These are phyloP conservation scores for Archegozetes longisetosus DNA, from an alignment of 1,140 invertebrate species.

Conservation along the genomic window DNA sequence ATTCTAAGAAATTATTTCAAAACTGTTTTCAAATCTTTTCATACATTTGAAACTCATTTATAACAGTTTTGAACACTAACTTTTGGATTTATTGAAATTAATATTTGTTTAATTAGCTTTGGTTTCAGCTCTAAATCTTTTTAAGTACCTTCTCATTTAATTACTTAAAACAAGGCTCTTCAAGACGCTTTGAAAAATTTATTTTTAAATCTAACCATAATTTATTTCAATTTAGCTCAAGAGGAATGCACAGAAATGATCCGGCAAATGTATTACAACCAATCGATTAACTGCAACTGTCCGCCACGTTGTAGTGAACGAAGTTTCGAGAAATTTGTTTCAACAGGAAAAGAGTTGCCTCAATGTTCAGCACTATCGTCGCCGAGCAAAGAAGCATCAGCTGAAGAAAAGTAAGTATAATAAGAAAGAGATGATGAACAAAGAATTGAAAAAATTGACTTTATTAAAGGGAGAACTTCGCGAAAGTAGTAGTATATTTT, in stretches of 20 bases:
- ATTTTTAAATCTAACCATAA: neutral
- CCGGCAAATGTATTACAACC: slow-evolving; percentile 13
- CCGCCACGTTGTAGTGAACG: slow-evolving; percentile 15
- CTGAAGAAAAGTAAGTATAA: neutral
- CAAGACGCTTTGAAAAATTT: too few relatives aligned
- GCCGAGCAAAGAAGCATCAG: neutral
- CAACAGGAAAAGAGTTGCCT: slow-evolving; percentile 14
- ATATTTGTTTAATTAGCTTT: too few relatives aligned
- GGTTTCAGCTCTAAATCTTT: too few relatives aligned
- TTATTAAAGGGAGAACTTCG: slow-evolving; percentile 9
- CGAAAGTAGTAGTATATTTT: slow-evolving; percentile 16
- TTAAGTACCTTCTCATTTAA: too few relatives aligned
- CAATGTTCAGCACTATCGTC: slow-evolving; percentile 18
- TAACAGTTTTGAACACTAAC: too few relatives aligned
- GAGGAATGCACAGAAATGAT: slow-evolving; percentile 2
- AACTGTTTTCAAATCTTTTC: too few relatives aligned
- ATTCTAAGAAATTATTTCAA: too few relatives aligned
- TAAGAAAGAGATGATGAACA: too few relatives aligned
- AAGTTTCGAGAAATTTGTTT: slow-evolving; percentile 16
- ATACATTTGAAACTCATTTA: too few relatives aligned
- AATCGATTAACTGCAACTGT: slow-evolving; percentile 12
- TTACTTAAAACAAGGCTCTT: too few relatives aligned
- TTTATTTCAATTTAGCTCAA: neutral
- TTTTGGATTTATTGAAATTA: too few relatives aligned
- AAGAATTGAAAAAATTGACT: neutral